phyloP scores from a whole-genome alignment of 37 sponge, comb jelly and placozoan genomes.

The Haliclona indistincta region DNA sequence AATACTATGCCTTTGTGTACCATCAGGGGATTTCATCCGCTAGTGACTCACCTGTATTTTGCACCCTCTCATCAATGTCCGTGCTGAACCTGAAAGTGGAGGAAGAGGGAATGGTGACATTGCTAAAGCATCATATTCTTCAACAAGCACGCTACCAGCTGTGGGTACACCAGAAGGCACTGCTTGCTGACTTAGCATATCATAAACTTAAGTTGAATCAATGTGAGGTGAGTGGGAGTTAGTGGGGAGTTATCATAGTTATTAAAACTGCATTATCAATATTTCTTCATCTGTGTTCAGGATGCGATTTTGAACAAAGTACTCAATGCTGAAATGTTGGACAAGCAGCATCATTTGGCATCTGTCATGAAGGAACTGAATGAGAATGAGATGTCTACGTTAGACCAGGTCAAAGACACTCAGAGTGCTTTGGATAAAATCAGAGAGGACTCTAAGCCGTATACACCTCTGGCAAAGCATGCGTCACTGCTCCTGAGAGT shows the following conservation, averaged over 20 bases:
- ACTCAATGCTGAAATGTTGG: background rate
- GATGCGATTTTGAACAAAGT: constrained; percentile 7
- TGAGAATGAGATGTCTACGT: constrained; percentile 2
- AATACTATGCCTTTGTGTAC: too few relatives aligned
- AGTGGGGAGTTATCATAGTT: background rate
- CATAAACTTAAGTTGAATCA: constrained; percentile 48
- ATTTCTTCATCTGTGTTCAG: background rate
- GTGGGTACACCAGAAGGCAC: constrained; percentile 23
- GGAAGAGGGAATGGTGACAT: constrained; percentile 29
- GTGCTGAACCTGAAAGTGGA: constrained; percentile 42
- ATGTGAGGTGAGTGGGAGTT: constrained; percentile 14
- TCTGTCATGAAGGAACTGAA: constrained; percentile 14
- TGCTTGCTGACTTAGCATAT: constrained; percentile 47
- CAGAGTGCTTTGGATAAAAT: constrained; percentile 19
- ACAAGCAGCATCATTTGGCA: background rate
- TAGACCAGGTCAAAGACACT: constrained; percentile 43
- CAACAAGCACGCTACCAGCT: constrained; percentile 32
- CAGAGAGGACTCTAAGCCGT: constrained; percentile 13
- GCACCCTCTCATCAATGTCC: background rate
- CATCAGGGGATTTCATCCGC: too few relatives aligned
- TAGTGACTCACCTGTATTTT: too few relatives aligned
- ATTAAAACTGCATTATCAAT: background rate
- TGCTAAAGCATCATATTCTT: constrained; percentile 36
- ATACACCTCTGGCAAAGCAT: constrained; percentile 27
- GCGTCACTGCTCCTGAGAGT: constrained; percentile 26